Evolutionary conservation across 2,797 vertebrate species (phyloP).

Genomic region (Malurus leucopterus): DNA sequence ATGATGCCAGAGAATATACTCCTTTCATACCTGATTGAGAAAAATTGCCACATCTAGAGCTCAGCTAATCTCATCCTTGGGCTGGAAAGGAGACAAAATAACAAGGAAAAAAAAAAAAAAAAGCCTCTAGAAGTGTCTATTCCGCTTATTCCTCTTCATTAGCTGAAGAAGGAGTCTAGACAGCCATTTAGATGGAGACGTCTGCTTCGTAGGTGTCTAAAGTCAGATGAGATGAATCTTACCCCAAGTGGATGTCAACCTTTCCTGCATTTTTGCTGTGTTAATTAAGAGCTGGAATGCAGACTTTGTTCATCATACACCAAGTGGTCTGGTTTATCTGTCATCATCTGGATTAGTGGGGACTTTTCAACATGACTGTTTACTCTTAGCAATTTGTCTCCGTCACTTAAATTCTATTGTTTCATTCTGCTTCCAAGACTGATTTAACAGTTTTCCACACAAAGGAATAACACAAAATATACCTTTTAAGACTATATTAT

Average conservation of each 20-base stretch:
- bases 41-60: neutral
- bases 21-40: slow-evolving; percentile 1
- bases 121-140: neutral
- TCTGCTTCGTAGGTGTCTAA: neutral
- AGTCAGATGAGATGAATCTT: slow-evolving; percentile 3
- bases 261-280: neutral
- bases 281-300: slow-evolving; percentile 28
- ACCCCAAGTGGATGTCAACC: neutral
- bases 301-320: slow-evolving; percentile 3
- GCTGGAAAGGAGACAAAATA: neutral
- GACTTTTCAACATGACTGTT: neutral
- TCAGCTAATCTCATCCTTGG: neutral
- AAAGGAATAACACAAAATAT: neutral
- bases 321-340: neutral
- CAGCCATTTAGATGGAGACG: neutral
- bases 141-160: neutral
- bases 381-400: slow-evolving; percentile 11
- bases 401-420: neutral
- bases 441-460: neutral
- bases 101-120: neutral
- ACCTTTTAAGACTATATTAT: neutral
- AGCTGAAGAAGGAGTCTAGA: neutral
- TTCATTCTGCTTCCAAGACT: neutral
- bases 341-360: slow-evolving; percentile 1
- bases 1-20: neutral